Evolutionary conservation across 2,888 invertebrate genomes (phyloP).

Genomic region (Vesta saturnalis): DNA sequence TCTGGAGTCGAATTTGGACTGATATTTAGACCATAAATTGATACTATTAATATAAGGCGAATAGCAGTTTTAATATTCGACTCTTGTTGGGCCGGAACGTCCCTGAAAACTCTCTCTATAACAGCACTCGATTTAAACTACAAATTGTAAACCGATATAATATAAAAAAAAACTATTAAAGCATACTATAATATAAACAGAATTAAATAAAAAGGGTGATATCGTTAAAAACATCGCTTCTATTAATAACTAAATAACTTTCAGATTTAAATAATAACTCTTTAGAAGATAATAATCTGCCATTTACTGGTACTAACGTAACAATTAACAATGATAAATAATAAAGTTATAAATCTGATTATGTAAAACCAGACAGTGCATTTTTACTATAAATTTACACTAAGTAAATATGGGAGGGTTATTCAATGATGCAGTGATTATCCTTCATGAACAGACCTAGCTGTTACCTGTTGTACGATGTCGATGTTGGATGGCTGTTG

Average conservation of each 20-base stretch:
- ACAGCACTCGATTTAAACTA: constrained; percentile 56
- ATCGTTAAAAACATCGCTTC: neutral
- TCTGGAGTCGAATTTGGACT: constrained; percentile 61
- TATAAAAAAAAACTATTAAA: constrained; percentile 38
- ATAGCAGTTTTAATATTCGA: constrained; percentile 61
- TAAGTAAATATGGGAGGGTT: constrained; percentile 30
- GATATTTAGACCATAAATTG: constrained; percentile 53
- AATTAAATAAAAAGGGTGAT: neutral
- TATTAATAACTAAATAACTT: no score
- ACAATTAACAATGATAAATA: neutral
- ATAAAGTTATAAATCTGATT: constrained; percentile 10
- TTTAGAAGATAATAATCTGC: neutral
- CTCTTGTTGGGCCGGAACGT: constrained; percentile 61
- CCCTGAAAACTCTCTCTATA: constrained; percentile 61
- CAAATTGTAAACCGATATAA: constrained; percentile 20
- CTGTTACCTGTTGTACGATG: constrained; percentile 47
- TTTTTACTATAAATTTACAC: constrained; percentile 12
- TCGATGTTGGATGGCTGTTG: constrained; percentile 57
- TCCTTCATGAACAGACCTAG: constrained; percentile 34
- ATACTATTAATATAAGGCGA: constrained; percentile 45
- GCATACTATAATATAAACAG: constrained; percentile 24
- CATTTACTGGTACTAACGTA: constrained; percentile 19
- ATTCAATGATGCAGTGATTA: constrained; percentile 30
- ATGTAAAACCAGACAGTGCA: constrained; percentile 28
- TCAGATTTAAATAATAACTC: constrained; percentile 1